These are phyloP conservation scores for Prietella phreatophila DNA, from an alignment of 2,113 vertebrate species.

Conservation along the genomic window DNA sequence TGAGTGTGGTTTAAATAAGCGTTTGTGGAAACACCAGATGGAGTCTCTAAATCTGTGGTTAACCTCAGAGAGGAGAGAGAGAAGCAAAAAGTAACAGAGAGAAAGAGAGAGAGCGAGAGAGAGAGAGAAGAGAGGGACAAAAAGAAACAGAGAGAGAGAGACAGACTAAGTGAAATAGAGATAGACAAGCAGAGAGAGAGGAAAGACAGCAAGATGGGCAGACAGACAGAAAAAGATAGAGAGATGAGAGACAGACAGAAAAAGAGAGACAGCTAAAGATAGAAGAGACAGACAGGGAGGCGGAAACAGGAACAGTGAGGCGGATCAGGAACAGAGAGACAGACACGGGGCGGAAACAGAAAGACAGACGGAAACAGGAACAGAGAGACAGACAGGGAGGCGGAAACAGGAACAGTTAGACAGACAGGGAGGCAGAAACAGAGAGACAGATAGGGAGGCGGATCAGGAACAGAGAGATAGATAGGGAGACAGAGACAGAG, in stretches of 20 bases:
- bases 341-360: no score
- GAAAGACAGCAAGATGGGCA: not conserved
- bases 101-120: no score
- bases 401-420: no score
- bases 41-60: constrained; percentile 65
- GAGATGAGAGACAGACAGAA: not conserved
- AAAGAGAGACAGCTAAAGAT: no score
- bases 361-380: no score
- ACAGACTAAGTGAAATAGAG: not conserved
- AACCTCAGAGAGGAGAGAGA: constrained; percentile 56
- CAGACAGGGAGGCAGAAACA: not conserved
- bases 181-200: not conserved
- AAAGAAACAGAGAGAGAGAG: not conserved
- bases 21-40: constrained; percentile 63
- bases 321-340: no score
- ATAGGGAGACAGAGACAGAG: not conserved
- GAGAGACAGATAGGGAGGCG: not conserved
- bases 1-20: constrained; percentile 50
- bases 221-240: not conserved
- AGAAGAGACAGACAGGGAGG: not conserved
- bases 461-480: not conserved
- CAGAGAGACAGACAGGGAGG: not conserved
- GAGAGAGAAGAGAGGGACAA: no score
- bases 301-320: no score
- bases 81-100: no score